These are phyloP conservation scores for Tympanuchus pallidicinctus DNA, from an alignment of 2,113 vertebrate species.

Conservation along the genomic window DNA sequence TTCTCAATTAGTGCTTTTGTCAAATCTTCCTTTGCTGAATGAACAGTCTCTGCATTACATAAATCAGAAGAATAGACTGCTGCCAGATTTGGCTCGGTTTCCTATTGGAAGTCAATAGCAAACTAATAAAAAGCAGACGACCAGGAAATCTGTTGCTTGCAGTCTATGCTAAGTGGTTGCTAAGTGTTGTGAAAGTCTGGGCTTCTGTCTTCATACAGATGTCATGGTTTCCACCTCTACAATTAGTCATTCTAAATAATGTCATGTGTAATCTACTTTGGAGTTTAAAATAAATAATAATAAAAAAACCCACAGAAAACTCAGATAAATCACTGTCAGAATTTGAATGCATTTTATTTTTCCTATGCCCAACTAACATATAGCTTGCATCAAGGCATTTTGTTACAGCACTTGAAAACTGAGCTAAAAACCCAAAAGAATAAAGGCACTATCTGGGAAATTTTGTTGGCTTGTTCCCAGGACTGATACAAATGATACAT, in stretches of 20 bases:
- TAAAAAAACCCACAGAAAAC: not conserved
- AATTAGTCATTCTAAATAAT: not conserved
- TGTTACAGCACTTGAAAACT: not conserved
- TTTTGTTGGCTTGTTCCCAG: not conserved
- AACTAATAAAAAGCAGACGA: not conserved
- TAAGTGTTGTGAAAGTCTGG: not conserved
- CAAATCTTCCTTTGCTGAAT: not conserved
- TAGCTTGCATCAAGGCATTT: not conserved
- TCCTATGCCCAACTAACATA: accelerated
- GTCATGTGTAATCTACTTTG: not conserved
- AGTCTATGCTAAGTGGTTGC: not conserved
- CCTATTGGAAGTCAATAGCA: not conserved
- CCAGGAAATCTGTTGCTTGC: not conserved
- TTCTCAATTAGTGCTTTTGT: not conserved
- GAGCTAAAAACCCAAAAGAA: not conserved
- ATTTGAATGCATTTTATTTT: not conserved
- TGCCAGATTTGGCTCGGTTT: not conserved
- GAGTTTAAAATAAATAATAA: not conserved
- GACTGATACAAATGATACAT: accelerated
- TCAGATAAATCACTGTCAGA: not conserved
- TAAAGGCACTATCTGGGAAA: not conserved
- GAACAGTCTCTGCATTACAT: not conserved
- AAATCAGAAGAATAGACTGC: not conserved
- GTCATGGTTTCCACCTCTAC: not conserved
- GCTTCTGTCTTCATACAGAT: not conserved